Conservation (phyloP, 2,113 vertebrate species). For the Suricata suricatta region DNA sequence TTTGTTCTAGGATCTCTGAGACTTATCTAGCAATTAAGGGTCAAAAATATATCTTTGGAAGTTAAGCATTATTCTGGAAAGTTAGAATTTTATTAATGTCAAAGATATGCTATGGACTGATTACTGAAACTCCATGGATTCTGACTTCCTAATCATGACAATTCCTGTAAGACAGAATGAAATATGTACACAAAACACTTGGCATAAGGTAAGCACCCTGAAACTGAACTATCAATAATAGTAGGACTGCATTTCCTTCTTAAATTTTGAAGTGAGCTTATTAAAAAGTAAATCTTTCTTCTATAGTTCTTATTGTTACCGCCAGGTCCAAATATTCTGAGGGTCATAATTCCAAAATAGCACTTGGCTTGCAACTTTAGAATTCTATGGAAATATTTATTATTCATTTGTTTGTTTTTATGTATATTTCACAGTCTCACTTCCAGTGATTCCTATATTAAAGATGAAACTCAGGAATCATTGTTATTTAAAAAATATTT, state of each 20-base stretch:
- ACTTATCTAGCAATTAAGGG: background rate
- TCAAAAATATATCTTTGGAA: background rate
- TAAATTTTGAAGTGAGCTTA: background rate
- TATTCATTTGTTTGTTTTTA: background rate
- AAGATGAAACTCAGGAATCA: background rate
- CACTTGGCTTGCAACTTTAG: background rate
- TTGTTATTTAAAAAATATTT: background rate
- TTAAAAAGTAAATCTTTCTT: background rate
- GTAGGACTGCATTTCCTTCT: background rate
- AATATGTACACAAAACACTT: background rate
- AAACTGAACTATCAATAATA: background rate
- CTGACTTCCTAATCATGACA: background rate
- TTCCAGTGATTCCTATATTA: background rate
- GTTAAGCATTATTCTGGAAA: background rate
- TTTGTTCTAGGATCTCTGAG: background rate
- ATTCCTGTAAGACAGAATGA: background rate
- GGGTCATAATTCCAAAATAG: background rate
- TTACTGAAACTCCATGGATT: background rate
- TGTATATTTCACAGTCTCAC: background rate
- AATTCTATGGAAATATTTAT: background rate
- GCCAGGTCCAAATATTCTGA: background rate
- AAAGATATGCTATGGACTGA: background rate
- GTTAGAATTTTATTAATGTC: background rate
- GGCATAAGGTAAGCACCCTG: background rate
- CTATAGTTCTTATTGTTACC: background rate